Evolutionary conservation across 2,797 vertebrate genomes (phyloP), one percentile per base, ranked within the genome.

Genomic region (Echiichthys vipera): DNA sequence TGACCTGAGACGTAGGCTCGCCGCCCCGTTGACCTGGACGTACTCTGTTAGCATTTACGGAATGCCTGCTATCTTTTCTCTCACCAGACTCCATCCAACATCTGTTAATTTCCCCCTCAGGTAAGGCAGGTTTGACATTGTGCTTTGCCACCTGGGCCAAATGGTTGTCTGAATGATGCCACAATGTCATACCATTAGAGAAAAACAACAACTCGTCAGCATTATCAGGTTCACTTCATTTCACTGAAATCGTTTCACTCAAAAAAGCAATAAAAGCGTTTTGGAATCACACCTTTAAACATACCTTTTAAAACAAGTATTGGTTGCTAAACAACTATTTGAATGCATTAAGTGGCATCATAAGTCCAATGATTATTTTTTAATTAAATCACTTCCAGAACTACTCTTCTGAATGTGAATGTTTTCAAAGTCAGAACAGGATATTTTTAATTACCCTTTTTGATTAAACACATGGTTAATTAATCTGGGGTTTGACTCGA

Each of bases 1-100:
- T 91, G 89, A 88, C 89, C 84, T 39, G 68, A 80, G 84, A 81
- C 73, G 7, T 34, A 59, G 69, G 73, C 61, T 64, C 8, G 3
- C 68, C 47, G 70, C 70, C 76, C 85, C 15, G 46, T 30, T 81
- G 84, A 86, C 87, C 78, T 27, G 32, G 37, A 70, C 34, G 4
- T 15, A 62, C 66, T 74, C 47, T 37, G 32, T 63, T 57, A 53
- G 42, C 51, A 45, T 84, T 81, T 68, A 71, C 34, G 1, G 61
- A 25, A 71, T 43, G 51, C 32, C 62, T 49, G 46, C 71, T 34
- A 63, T 74, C 77, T 69, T 62, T 81, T 63, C 59, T 29, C 27
- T 18, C 5, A 15, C 61, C 66, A 66, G 78, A 77, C 45, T 65
- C 67, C 42, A 58, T 84, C 66, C 49, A 65, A 36, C 49, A 64